Evolutionary conservation across 2,888 invertebrate genomes (phyloP).

Genomic region (Deroplatys truncata): DNA sequence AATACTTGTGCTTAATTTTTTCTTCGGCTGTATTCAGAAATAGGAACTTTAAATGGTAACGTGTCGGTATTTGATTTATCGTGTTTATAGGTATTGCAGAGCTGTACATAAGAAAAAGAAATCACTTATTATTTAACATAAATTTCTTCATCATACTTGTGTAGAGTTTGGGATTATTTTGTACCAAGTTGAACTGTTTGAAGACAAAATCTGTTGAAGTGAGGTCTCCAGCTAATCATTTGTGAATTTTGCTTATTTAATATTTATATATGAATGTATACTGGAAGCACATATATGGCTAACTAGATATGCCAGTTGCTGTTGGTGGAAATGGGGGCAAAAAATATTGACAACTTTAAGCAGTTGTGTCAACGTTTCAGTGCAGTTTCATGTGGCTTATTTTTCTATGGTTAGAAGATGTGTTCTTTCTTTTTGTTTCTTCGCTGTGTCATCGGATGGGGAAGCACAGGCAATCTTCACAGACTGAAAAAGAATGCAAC

Average conservation of each 20-base stretch:
- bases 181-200: not conserved
- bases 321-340: not conserved
- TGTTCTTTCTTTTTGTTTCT: not conserved
- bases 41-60: not conserved
- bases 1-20: not conserved
- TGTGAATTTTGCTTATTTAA: conserved; percentile 12
- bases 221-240: not conserved
- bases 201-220: not conserved
- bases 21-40: not conserved
- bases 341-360: not conserved
- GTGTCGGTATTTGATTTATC: conserved; percentile 8
- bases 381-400: not conserved
- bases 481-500: not conserved
- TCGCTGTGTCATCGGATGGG: not conserved
- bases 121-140: not conserved
- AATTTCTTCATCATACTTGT: not conserved
- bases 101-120: not conserved
- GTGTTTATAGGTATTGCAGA: not conserved
- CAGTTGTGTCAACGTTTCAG: not conserved
- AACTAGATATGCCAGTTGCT: not conserved
- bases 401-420: not conserved
- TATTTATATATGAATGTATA: not conserved
- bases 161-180: conserved; percentile 8
- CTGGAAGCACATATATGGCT: not conserved
- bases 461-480: not conserved